phyloP scores from a whole-genome alignment of 2,797 vertebrate genomes.

The Chiroxiphia lanceolata region DNA sequence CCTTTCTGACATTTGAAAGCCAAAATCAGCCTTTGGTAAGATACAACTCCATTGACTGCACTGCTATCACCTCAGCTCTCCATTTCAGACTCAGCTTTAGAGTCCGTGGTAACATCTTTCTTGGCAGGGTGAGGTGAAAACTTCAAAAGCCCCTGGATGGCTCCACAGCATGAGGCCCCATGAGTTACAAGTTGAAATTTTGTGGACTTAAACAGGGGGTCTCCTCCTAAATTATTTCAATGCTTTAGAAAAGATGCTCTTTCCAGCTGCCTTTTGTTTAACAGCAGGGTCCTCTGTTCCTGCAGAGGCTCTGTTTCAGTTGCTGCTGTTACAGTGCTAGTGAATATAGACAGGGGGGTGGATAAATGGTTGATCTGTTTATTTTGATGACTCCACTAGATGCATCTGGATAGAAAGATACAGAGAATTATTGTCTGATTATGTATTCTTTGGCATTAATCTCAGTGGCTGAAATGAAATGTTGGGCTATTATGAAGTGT shows the following conservation, averaged over 20 bases:
- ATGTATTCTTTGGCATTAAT: conserved; percentile 38
- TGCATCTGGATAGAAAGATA: conserved; percentile 36
- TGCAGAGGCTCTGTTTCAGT: neutral
- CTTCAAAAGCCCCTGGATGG: neutral
- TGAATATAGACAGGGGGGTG: neutral
- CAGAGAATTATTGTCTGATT: neutral
- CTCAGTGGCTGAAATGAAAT: conserved; percentile 28
- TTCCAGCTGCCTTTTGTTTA: conserved; percentile 14
- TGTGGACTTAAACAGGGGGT: neutral
- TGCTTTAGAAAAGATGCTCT: neutral
- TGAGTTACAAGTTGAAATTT: neutral
- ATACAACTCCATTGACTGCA: neutral
- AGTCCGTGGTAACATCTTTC: neutral
- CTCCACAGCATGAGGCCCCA: neutral
- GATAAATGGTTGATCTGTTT: neutral
- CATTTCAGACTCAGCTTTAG: neutral
- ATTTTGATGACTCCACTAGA: neutral
- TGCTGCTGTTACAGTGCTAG: neutral
- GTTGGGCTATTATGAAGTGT: neutral
- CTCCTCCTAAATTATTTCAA: neutral
- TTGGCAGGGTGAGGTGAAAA: neutral
- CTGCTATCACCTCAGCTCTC: neutral
- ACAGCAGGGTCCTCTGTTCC: neutral
- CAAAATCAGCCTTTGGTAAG: neutral
- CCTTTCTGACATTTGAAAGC: neutral